Conservation (phyloP, 2,797 vertebrate species). For the Cuculus canorus region DNA sequence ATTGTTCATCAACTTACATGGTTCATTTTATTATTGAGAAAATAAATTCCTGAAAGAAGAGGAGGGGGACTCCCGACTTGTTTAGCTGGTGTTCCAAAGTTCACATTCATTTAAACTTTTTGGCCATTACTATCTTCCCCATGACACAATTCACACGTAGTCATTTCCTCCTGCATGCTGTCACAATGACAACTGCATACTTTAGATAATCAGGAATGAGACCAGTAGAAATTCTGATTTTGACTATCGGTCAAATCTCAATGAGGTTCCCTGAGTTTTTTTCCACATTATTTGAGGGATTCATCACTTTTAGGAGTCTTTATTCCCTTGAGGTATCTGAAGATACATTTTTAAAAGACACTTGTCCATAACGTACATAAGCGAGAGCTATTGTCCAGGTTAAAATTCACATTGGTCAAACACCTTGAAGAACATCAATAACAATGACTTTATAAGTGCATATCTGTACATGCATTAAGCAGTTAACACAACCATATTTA, state of each 20-base stretch:
- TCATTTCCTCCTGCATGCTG: neutral
- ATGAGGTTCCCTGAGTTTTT: neutral
- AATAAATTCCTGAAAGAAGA: neutral
- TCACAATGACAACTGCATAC: neutral
- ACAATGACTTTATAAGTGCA: fast-evolving
- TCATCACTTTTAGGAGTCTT: neutral
- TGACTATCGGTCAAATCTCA: neutral
- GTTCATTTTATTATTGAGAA: neutral
- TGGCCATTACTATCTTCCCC: neutral
- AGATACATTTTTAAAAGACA: neutral
- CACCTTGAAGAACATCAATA: neutral
- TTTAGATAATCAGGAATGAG: neutral
- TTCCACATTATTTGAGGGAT: neutral
- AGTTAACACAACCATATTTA: neutral
- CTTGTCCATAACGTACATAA: neutral
- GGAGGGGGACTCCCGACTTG: neutral
- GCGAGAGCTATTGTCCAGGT: neutral
- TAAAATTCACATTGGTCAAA: neutral
- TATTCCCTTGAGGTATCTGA: neutral
- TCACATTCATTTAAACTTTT: neutral
- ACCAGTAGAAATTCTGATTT: neutral
- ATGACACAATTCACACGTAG: fast-evolving
- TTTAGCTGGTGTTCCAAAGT: neutral
- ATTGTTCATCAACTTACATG: neutral
- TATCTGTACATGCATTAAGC: neutral